Base-by-base conservation (phyloP, 2,888 invertebrate genomes). In the Cordylochernes scorpioides region DNA sequence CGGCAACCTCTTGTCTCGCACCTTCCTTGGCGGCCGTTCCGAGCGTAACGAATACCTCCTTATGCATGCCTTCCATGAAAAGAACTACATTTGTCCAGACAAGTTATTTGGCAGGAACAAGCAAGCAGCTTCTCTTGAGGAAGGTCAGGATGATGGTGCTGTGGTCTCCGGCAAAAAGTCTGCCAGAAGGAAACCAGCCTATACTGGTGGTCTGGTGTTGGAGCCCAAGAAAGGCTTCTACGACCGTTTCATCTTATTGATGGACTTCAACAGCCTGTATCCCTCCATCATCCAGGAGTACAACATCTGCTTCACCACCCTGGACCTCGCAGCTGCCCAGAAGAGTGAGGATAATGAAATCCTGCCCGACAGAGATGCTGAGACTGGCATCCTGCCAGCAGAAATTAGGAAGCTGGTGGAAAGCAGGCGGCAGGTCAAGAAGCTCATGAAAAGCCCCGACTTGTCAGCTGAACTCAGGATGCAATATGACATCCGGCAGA, bases 221-320 rank as follows among this genome's bases (percentile, higher is more conserved):
- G 94, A 97, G 29, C 97, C 97, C 0, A 82, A 88, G 51, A 74
- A 75, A 49, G 97, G 94, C 32, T 84, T 97, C 46, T 99, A 99
- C 50, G 91, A 99, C 50, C 80, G 75, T 51, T 67, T 71, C 25
- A 74, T 99, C 34, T 60, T 99, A 12, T 60, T 99, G 9, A 78
- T 99, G 77, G 97, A 99, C 49, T 99, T 99, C 53, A 99, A 99
- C 59, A 91, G 91, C 1, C 58, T 99, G 32, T 99, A 99, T 54
- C 97, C 97, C 0, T 91, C 88, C 49, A 99, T 99, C 41, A 99
- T 99, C 44, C 97, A 97, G 51, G 97, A 99, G 50, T 99, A 77
- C 52, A 99, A 99, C 53, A 78, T 99, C 41, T 99, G 97, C 51
- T 99, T 97, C 50, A 94, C 94, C 1, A 97, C 97, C 10, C 29